phyloP scores from a whole-genome alignment of 2,888 invertebrate genomes.

The Torymus tubicola region DNA sequence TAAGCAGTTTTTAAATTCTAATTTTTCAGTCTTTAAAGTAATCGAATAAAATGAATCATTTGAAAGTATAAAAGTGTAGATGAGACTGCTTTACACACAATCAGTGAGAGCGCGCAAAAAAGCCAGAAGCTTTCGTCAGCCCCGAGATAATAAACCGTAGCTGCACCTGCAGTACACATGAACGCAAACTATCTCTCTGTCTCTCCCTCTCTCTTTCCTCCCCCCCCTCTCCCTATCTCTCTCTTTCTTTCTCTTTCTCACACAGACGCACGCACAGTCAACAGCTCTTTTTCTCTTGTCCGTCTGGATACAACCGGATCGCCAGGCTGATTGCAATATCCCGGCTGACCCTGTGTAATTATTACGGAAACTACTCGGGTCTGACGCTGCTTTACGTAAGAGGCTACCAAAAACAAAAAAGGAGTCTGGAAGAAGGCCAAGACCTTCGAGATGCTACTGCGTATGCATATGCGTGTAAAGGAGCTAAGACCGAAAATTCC shows the following conservation, averaged over 20 bases:
- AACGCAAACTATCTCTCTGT: neutral
- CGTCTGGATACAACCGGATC: conserved; percentile 31
- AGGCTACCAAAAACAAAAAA: neutral
- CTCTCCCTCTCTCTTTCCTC: conserved; percentile 36
- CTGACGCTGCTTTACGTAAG: conserved; percentile 20
- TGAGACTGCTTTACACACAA: neutral
- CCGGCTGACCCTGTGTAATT: conserved; percentile 31
- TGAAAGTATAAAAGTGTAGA: neutral
- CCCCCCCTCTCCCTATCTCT: conserved; percentile 15
- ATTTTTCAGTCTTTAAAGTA: conserved; percentile 16
- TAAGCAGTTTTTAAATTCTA: neutral
- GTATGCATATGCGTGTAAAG: conserved; percentile 17
- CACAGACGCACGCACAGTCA: no score
- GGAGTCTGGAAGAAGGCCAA: neutral
- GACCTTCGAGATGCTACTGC: conserved; percentile 19
- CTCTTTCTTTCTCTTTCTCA: neutral
- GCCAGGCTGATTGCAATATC: conserved; percentile 56
- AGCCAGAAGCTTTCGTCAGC: conserved; percentile 24
- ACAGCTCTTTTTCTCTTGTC: conserved; percentile 21
- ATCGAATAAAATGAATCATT: conserved; percentile 7
- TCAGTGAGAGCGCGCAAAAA: conserved; percentile 11
- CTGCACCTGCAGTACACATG: conserved; percentile 46
- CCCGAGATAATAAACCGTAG: conserved; percentile 8
- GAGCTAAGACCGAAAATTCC: conserved; percentile 48
- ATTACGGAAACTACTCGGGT: conserved; percentile 1